Percentiles rank a stretch among this genome's conserved stretches.
These are phyloP conservation scores for Bucco capensis DNA, from an alignment of 2,113 vertebrate species.

Conservation along the genomic window DNA sequence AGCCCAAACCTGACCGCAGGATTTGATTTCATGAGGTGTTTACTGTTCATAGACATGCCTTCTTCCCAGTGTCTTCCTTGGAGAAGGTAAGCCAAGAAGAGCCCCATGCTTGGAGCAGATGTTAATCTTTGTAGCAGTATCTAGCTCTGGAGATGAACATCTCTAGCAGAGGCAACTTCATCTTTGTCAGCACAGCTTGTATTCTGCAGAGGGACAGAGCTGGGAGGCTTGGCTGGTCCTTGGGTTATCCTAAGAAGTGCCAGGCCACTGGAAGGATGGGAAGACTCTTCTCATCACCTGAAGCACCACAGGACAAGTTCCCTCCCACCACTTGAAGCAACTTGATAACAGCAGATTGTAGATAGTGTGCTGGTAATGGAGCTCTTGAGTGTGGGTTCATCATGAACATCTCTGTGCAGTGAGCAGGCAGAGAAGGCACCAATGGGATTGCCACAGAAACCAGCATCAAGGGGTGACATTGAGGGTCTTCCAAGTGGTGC, in stretches of 20 bases:
- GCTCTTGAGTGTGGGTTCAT: rapidly evolving
- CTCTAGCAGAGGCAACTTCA: neutral
- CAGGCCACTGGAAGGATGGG: neutral
- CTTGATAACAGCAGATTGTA: rapidly evolving
- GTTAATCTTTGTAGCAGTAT: rapidly evolving
- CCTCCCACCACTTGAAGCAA: rapidly evolving
- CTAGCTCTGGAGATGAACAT: rapidly evolving
- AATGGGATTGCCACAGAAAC: rapidly evolving
- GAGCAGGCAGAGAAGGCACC: rapidly evolving
- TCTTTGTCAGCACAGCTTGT: neutral
- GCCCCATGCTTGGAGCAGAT: neutral
- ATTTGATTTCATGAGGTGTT: no score
- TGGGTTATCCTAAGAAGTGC: neutral
- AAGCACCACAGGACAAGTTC: neutral
- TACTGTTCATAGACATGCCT: no score
- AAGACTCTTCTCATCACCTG: neutral
- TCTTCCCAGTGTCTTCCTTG: neutral
- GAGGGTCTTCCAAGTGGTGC: no score
- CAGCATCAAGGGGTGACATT: rapidly evolving
- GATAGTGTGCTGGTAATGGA: neutral
- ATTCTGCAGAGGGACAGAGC: rapidly evolving
- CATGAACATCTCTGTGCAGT: neutral
- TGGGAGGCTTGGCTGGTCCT: rapidly evolving
- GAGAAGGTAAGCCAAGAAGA: neutral
- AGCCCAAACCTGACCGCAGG: no score